Evolutionary conservation across 1,140 invertebrate genomes (phyloP), one percentile per base, ranked within the genome.

Genomic region (Cydia pomonella): DNA sequence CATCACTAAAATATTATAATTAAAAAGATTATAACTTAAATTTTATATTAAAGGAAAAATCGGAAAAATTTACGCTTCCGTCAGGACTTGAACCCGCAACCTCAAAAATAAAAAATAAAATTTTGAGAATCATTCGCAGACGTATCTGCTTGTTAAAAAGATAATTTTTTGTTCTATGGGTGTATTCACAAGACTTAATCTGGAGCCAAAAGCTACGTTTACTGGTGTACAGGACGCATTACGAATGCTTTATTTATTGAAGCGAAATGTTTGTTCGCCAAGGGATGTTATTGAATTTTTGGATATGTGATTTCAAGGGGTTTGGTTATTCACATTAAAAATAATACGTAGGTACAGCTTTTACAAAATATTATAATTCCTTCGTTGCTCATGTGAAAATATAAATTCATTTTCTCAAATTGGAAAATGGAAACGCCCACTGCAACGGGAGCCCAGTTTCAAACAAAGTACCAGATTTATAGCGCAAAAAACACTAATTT

Each of bases 241-340:
- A 27, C 4, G 64, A 66, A 29, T 66, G 27, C 29, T 69, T 69
- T 69, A 69, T 69, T 69, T 69, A 69, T 69, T 12, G 29, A 33
- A 69, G 25, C 27, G 64, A 69, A 69, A 69, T 69, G 16, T 69
- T 69, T 69, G 64, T 16, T 33, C 25, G 16, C 27, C 16, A 69
- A 41, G 29, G 27, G 64, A 69, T 33, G 29, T 69, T 64, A 64
- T 64, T 33, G 64, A 33, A 69, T 33, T 69, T 66, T 27, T 6
- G 27, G 4, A 38, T 33, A 33, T 69, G 33, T 38, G 33, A 33
- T 69, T 12, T 2, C 53, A 59, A 21, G 18, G 5, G 33, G 16
- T 33, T 29, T 13, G 3, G 16, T 29, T 38, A 13, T 33, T 6
- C 9, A 18, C 13, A 23, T 69, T 69, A 18, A 29, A n/a, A 33